These are phyloP conservation scores for Torymus tubicola DNA, from an alignment of 2,888 invertebrate genomes.

Conservation along the genomic window DNA sequence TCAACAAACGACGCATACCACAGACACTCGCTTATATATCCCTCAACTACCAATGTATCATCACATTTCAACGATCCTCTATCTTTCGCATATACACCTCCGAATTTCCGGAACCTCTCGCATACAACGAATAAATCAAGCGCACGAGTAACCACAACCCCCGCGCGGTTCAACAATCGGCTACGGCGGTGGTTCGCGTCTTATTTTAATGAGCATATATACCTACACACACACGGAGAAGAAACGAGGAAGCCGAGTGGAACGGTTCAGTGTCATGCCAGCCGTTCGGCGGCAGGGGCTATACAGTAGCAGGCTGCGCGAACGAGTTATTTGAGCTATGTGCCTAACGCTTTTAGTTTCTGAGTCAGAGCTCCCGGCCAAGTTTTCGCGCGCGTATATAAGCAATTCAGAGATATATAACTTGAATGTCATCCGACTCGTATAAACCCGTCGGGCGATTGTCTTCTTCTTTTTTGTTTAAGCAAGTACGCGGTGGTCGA, in stretches of 20 bases:
- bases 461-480: constrained; percentile 35
- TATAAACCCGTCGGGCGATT: constrained; percentile 40
- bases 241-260: constrained; percentile 59
- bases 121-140: too few relatives aligned
- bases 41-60: too few relatives aligned
- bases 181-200: too few relatives aligned
- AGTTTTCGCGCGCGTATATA: constrained; percentile 45
- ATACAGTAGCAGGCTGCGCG: constrained; percentile 17
- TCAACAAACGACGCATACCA: too few relatives aligned
- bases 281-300: constrained; percentile 54
- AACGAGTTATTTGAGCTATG: constrained; percentile 65
- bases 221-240: constrained; percentile 21
- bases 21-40: too few relatives aligned
- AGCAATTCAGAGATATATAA: neutral
- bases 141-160: too few relatives aligned
- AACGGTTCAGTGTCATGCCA: constrained; percentile 65
- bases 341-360: constrained; percentile 67
- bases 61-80: too few relatives aligned
- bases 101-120: too few relatives aligned
- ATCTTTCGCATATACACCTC: too few relatives aligned
- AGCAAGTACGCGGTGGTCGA: too few relatives aligned
- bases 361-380: constrained; percentile 67
- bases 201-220: constrained; percentile 39
- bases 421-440: constrained; percentile 54
- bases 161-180: too few relatives aligned